A percentile compares a stretch with the other conserved stretches of the same genome.
phyloP scores from a whole-genome alignment of 2,888 invertebrate species.

The Anthophora plumipes region DNA sequence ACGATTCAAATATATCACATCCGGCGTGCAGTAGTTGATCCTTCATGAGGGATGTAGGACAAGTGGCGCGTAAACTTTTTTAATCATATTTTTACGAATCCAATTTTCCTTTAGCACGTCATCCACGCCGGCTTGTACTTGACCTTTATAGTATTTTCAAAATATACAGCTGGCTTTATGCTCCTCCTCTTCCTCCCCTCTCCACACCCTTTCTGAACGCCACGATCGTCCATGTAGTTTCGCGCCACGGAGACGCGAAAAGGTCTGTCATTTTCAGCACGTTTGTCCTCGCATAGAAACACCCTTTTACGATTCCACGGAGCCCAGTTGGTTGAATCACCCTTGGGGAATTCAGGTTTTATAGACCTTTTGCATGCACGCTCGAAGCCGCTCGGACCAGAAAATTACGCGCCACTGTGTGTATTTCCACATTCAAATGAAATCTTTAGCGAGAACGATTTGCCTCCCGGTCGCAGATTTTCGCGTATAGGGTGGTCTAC shows the following conservation, averaged over 20 bases:
- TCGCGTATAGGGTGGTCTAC: constrained; percentile 1
- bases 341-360: constrained; percentile 70
- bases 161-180: constrained; percentile 56
- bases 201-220: too few relatives aligned
- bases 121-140: constrained; percentile 25
- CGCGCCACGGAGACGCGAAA: constrained; percentile 40
- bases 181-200: too few relatives aligned
- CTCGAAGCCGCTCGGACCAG: constrained; percentile 61
- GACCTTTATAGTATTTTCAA: constrained; percentile 51
- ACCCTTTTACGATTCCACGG: constrained; percentile 70
- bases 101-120: constrained; percentile 44
- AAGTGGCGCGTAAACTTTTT: constrained; percentile 47
- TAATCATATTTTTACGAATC: constrained; percentile 58
- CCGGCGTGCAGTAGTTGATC: neutral
- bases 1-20: too few relatives aligned
- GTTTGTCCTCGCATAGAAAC: constrained; percentile 69
- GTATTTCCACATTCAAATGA: constrained; percentile 64
- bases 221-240: constrained; percentile 37
- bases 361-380: constrained; percentile 67
- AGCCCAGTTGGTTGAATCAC: constrained; percentile 62
- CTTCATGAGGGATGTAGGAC: neutral
- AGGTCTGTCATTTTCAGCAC: constrained; percentile 64
- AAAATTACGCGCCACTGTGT: constrained; percentile 66
- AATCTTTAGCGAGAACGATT: constrained; percentile 67
- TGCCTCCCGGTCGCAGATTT: constrained; percentile 48